Percentiles rank a stretch among this genome's conserved stretches.
Evolutionary conservation across 2,888 invertebrate genomes (phyloP).

Genomic region (Helicoverpa assulta): DNA sequence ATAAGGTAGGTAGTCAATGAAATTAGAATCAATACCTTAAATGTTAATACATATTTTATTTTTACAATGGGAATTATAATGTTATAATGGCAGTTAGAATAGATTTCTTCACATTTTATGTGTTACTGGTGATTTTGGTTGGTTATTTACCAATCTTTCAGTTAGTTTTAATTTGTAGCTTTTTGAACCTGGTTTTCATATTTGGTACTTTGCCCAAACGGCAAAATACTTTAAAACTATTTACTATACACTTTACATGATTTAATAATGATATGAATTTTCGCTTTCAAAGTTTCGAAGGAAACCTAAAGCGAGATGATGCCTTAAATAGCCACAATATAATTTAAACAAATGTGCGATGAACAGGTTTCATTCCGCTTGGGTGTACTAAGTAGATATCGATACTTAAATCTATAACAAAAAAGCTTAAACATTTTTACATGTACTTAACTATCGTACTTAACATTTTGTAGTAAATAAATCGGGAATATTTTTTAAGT

Average conservation of each 20-base stretch:
- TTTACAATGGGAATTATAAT: constrained; percentile 8
- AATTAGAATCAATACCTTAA: constrained; percentile 11
- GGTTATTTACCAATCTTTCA: no score
- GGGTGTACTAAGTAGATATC: constrained; percentile 50
- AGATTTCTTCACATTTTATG: constrained; percentile 1
- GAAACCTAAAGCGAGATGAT: constrained; percentile 83
- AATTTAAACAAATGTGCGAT: constrained; percentile 32
- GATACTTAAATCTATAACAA: constrained; percentile 44
- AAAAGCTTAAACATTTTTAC: constrained; percentile 17
- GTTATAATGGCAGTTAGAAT: constrained; percentile 5
- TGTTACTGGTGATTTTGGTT: constrained; percentile 9
- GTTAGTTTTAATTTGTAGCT: no score
- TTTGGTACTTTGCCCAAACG: neutral
- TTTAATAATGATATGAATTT: constrained; percentile 58
- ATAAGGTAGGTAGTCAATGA: constrained; percentile 12
- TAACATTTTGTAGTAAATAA: constrained; percentile 35
- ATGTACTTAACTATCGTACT: constrained; percentile 55
- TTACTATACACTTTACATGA: constrained; percentile 25
- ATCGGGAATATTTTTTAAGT: constrained; percentile 28
- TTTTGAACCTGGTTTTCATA: neutral
- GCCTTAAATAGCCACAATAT: constrained; percentile 51
- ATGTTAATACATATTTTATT: constrained; percentile 13
- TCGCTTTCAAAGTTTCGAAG: constrained; percentile 82
- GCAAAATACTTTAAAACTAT: neutral
- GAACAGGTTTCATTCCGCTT: constrained; percentile 60